Conservation (phyloP, 2,888 invertebrate genomes). For the Ornithoptera alexandrae region DNA sequence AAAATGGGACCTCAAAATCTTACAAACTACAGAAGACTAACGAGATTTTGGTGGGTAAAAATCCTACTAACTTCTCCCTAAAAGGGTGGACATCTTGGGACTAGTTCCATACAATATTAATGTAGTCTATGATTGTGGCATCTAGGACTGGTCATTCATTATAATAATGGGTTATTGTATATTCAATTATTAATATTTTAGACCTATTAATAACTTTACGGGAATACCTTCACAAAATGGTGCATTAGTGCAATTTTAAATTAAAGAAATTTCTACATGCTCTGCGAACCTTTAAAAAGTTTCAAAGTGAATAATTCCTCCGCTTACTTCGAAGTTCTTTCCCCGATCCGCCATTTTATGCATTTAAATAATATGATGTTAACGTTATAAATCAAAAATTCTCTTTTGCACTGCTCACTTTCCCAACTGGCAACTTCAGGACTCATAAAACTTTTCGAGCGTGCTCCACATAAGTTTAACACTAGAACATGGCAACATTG, state of each 20-base stretch:
- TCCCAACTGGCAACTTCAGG: conserved; percentile 71
- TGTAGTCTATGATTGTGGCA: too few species aligned
- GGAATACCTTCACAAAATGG: too few species aligned
- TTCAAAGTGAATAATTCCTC: conserved; percentile 2
- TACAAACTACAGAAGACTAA: too few species aligned
- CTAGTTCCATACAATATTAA: too few species aligned
- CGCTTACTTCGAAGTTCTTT: conserved; percentile 5
- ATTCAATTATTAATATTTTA: too few species aligned
- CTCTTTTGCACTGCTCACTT: conserved; percentile 51
- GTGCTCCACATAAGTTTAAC: conserved; percentile 75
- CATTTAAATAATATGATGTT: conserved; percentile 29
- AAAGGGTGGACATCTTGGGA: too few species aligned
- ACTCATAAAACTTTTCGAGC: conserved; percentile 74
- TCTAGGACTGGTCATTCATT: too few species aligned
- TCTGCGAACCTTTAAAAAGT: background rate
- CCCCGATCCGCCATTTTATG: conserved; percentile 1
- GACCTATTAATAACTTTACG: too few species aligned
- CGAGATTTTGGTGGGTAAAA: too few species aligned
- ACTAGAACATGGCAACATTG: conserved; percentile 47
- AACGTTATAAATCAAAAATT: conserved; percentile 59
- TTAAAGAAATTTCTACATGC: background rate
- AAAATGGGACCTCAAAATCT: too few species aligned
- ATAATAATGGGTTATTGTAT: too few species aligned
- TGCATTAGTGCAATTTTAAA: background rate
- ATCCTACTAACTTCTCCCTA: too few species aligned